Evolutionary conservation across 64 coral and sea anemone species (phyloP), one percentile per base, ranked within the genome.

Genomic region (Cladopsammia gracilis): DNA sequence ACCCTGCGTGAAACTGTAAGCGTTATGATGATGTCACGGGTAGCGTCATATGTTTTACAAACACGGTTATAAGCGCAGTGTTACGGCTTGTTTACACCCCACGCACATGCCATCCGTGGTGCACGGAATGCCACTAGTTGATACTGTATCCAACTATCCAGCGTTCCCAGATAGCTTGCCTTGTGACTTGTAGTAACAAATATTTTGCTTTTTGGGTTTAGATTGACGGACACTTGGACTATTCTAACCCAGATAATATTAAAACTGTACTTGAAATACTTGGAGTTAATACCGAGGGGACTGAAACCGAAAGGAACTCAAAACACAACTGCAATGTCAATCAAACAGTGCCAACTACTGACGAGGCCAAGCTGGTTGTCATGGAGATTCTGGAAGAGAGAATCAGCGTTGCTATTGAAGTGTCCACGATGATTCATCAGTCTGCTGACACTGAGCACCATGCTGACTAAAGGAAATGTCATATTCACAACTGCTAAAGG

Each of bases 161-260:
- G 7, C 20, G 12, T 24, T 15, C 2, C 67, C 67, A 24, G 20
- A 70, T 24, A 20, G 26, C 13, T 70, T 42, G 7, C 20, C 67
- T 70, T 42, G 26, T 4, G 15, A 70, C 7, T 10, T 70, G 11
- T 24, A 7, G 7, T 56, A 56, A 70, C 19, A 1, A 16, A 15
- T n/a, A n/a, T 42, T 24, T 70, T 12, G 1, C 20, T 10, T 66
- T 46, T n/a, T 86, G 59, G 61, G 22, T 42, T 20, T 23, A 88
- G 86, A 47, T 88, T 42, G 56, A 75, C 67, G 73, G 54, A 19
- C 86, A 88, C 52, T 44, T 57, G 43, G 86, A 88, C 53, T 88
- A 88, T 75, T 58, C 68, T n/a, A 60, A 88, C 5, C 52, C 67
- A 4, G 70, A 88, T 10, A 88, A 57, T 16, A 74, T 88, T 34